A percentile compares a stretch with the other conserved stretches of the same genome.
phyloP scores from a whole-genome alignment of 1,140 invertebrate species.

The Paraescarpia echinospica region DNA sequence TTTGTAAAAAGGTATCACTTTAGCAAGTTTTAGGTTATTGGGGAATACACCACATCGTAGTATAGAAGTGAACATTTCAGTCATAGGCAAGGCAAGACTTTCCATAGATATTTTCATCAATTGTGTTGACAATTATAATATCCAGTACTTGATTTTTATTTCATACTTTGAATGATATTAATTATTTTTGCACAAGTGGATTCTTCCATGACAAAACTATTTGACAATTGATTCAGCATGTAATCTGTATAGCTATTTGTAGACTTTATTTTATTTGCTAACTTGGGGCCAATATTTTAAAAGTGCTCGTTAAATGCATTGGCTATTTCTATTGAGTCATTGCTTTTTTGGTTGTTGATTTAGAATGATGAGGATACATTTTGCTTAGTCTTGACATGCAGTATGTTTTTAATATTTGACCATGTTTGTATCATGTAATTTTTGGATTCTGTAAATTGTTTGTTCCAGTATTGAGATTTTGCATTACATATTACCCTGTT shows the following conservation, averaged over 20 bases:
- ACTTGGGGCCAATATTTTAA: not conserved
- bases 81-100: not conserved
- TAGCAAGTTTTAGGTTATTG: not conserved
- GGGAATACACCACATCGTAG: not conserved
- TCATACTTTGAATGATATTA: not conserved
- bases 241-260: not conserved
- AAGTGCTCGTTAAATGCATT: not conserved
- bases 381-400: not conserved
- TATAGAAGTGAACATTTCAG: not conserved
- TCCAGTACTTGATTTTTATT: not conserved
- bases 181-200: not conserved
- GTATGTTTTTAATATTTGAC: not conserved
- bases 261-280: not conserved
- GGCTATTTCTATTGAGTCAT: not conserved
- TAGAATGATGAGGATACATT: not conserved
- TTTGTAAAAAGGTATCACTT: not conserved
- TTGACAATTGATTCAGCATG: not conserved
- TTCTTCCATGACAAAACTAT: not conserved
- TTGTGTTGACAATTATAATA: not conserved
- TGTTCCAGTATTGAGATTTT: too few relatives aligned
- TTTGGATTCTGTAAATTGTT: too few relatives aligned
- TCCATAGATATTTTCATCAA: not conserved
- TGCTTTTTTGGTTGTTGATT: not conserved
- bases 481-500: too few relatives aligned
- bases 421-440: not conserved